Evolutionary conservation across 2,888 invertebrate genomes (phyloP).

Genomic region (Netelia inedita): DNA sequence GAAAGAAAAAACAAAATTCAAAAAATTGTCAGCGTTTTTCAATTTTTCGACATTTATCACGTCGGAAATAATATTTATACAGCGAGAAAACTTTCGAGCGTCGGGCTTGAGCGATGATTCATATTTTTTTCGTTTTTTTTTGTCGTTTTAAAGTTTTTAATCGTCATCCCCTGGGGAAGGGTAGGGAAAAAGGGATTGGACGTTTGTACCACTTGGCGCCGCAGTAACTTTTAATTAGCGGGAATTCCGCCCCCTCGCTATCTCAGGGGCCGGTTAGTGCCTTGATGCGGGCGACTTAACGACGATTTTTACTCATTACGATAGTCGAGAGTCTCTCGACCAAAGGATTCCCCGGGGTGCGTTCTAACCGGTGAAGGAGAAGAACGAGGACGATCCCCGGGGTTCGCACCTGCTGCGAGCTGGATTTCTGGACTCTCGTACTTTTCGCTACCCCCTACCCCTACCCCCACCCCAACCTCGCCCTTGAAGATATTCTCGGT

Average conservation of each 20-base stretch:
- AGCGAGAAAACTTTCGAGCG: slow-evolving; percentile 1
- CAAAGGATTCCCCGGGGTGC: slow-evolving; percentile 70
- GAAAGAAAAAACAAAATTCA: no score
- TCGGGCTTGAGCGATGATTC: slow-evolving; percentile 2
- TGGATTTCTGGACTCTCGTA: slow-evolving; percentile 44
- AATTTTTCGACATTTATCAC: no score
- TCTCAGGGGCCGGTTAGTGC: slow-evolving; percentile 72
- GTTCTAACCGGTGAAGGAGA: slow-evolving; percentile 58
- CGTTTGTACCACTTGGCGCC: slow-evolving; percentile 64
- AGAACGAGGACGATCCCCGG: slow-evolving; percentile 62
- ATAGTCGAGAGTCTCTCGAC: slow-evolving; percentile 65
- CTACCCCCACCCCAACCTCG: slow-evolving; percentile 9
- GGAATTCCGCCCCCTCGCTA: slow-evolving; percentile 71
- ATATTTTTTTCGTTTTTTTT: slow-evolving; percentile 47
- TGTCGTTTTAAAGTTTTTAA: slow-evolving; percentile 61
- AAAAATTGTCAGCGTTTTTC: no score
- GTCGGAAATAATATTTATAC: no score
- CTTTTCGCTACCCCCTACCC: background rate
- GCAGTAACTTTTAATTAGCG: slow-evolving; percentile 82
- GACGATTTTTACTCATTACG: slow-evolving; percentile 81
- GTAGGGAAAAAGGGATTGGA: slow-evolving; percentile 12
- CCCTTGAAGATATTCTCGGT: slow-evolving; percentile 54
- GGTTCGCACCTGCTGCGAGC: slow-evolving; percentile 61
- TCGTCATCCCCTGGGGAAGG: slow-evolving; percentile 53
- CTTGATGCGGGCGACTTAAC: slow-evolving; percentile 74